Evolutionary conservation across 1,140 invertebrate genomes (phyloP).

Genomic region (Drosophila mojavensis): DNA sequence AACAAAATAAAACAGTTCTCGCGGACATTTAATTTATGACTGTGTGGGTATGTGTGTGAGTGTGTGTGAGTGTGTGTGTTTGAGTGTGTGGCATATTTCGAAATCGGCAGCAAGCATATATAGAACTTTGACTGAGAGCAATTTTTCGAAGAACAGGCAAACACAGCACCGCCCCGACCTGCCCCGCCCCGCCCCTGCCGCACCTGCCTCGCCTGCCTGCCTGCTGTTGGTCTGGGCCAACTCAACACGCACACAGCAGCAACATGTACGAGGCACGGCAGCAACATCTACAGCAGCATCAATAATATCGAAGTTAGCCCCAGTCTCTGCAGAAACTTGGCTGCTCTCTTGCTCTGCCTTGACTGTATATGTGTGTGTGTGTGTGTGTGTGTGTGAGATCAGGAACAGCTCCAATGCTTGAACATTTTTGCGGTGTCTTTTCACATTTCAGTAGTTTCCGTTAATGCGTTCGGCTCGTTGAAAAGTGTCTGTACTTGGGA

Average conservation of each 20-base stretch:
- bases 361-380: neutral
- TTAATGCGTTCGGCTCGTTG: conserved; percentile 78
- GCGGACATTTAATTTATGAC: conserved; percentile 41
- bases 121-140: conserved; percentile 43
- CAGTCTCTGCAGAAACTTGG: conserved; percentile 29
- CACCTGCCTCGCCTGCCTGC: too few relatives aligned
- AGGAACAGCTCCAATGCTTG: conserved; percentile 70
- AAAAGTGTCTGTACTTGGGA: conserved; percentile 32
- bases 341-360: conserved; percentile 35
- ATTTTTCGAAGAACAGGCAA: conserved; percentile 34
- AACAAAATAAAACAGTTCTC: conserved; percentile 30
- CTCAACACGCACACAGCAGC: conserved; percentile 55
- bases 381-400: conserved; percentile 42
- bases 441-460: conserved; percentile 81
- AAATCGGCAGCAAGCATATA: conserved; percentile 65
- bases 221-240: conserved; percentile 50
- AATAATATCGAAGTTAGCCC: conserved; percentile 54
- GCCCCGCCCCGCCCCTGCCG: neutral
- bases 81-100: conserved; percentile 66
- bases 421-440: conserved; percentile 73
- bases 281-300: conserved; percentile 22
- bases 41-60: conserved; percentile 12
- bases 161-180: neutral
- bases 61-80: conserved; percentile 16
- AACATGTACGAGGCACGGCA: conserved; percentile 4